A percentile compares a stretch with the other conserved stretches of the same genome.
These are phyloP conservation scores for Chrysomela aeneicollis DNA, from an alignment of 2,888 invertebrate species.

Conservation along the genomic window DNA sequence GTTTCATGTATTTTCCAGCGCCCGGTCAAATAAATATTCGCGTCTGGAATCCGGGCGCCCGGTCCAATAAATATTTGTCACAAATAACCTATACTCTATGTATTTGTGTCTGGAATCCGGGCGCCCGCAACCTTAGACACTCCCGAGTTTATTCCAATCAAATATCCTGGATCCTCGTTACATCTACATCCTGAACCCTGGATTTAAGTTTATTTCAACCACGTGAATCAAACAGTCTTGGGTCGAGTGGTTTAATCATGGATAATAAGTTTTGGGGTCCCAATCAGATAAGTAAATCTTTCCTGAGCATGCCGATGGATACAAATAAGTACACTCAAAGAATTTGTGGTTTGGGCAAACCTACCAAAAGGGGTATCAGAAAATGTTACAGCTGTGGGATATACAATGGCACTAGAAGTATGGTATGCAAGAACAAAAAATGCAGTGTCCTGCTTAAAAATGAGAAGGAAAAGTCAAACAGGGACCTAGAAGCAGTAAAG, in stretches of 20 bases:
- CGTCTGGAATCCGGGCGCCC: too few species aligned
- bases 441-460: constrained; percentile 74
- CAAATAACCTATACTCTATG: too few species aligned
- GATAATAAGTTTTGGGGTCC: background rate
- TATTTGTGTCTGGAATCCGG: too few species aligned
- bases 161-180: too few species aligned
- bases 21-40: too few species aligned
- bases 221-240: too few species aligned
- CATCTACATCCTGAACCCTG: too few species aligned
- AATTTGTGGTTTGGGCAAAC: constrained; percentile 54
- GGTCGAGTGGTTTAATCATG: background rate
- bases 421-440: constrained; percentile 74
- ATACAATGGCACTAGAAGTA: constrained; percentile 78
- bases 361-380: constrained; percentile 75
- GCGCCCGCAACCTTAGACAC: too few species aligned
- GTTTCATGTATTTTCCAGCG: too few species aligned
- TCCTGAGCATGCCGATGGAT: background rate
- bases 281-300: background rate
- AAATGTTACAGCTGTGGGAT: constrained; percentile 80
- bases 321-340: background rate
- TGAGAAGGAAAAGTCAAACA: constrained; percentile 65
- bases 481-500: constrained; percentile 71
- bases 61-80: too few species aligned
- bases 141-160: too few species aligned
- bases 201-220: too few species aligned